A percentile compares a stretch with the other conserved stretches of the same genome.
phyloP scores from a whole-genome alignment of 2,113 vertebrate genomes.

The Notiomystis cincta region DNA sequence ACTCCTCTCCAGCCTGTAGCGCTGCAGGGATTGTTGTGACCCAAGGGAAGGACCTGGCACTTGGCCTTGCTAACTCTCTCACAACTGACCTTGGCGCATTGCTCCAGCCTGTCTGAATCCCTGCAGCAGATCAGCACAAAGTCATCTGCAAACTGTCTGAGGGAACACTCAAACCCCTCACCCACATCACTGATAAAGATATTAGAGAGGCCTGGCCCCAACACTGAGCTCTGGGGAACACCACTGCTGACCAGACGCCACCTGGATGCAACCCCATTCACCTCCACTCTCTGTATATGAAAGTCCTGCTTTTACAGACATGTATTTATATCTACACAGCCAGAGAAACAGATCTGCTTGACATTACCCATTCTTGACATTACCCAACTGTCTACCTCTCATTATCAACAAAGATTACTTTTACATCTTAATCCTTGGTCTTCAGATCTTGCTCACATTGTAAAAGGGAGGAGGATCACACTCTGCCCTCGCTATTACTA shows the following conservation, averaged over 20 bases:
- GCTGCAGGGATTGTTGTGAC: background rate
- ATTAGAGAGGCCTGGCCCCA: background rate
- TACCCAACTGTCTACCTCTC: background rate
- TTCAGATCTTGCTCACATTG: background rate
- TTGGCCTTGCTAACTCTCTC: too few relatives aligned
- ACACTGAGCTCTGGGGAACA: background rate
- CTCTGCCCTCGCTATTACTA: background rate
- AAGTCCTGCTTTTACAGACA: background rate
- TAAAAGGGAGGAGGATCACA: background rate
- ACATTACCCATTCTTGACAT: background rate
- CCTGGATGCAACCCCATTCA: background rate
- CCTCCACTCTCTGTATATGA: background rate
- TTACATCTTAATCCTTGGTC: background rate
- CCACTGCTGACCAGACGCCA: background rate
- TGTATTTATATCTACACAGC: background rate
- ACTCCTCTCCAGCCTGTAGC: background rate
- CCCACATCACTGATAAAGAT: background rate
- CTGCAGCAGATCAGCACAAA: background rate
- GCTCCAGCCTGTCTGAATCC: background rate
- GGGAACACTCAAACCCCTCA: rapidly evolving
- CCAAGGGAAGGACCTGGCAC: background rate
- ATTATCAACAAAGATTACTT: background rate
- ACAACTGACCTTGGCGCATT: background rate
- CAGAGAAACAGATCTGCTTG: background rate
- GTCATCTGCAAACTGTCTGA: background rate